These are phyloP conservation scores for Ctenosaura bakeri DNA, from an alignment of 2,797 vertebrate species.

Conservation along the genomic window DNA sequence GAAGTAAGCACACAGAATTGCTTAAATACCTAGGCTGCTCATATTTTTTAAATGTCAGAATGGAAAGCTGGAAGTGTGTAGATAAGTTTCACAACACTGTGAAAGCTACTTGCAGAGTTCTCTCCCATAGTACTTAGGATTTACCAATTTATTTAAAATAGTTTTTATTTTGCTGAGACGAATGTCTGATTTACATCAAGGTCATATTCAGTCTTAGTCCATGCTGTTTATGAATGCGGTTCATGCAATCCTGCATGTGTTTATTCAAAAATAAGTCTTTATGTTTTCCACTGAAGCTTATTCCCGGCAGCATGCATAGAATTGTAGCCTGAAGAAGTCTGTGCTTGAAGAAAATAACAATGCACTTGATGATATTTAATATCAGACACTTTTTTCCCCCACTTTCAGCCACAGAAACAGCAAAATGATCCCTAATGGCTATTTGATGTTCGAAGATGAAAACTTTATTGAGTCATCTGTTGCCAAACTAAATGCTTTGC, in stretches of 20 bases:
- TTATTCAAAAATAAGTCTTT: not conserved
- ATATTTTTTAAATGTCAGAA: not conserved
- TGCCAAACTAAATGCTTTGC: constrained; percentile 98
- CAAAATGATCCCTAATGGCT: constrained; percentile 98
- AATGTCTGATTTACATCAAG: not conserved
- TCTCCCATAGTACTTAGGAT: not conserved
- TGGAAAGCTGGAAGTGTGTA: not conserved
- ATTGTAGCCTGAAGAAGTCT: not conserved
- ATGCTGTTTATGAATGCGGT: too few species aligned
- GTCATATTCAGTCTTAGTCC: not conserved
- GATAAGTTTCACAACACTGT: not conserved
- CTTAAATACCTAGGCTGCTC: not conserved
- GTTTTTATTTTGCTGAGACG: not conserved
- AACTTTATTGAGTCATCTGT: constrained; percentile 98
- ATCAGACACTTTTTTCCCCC: constrained; percentile 13
- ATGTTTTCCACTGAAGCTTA: not conserved
- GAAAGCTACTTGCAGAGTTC: not conserved
- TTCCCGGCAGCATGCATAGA: not conserved
- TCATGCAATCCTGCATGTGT: not conserved
- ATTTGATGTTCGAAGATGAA: constrained; percentile 98
- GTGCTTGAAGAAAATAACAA: not conserved
- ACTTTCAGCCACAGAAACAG: constrained; percentile 66
- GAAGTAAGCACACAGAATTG: not conserved
- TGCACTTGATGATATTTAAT: not conserved
- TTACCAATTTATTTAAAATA: not conserved